Conservation (phyloP, 2,888 invertebrate genomes). For the Melanostoma scalare region DNA sequence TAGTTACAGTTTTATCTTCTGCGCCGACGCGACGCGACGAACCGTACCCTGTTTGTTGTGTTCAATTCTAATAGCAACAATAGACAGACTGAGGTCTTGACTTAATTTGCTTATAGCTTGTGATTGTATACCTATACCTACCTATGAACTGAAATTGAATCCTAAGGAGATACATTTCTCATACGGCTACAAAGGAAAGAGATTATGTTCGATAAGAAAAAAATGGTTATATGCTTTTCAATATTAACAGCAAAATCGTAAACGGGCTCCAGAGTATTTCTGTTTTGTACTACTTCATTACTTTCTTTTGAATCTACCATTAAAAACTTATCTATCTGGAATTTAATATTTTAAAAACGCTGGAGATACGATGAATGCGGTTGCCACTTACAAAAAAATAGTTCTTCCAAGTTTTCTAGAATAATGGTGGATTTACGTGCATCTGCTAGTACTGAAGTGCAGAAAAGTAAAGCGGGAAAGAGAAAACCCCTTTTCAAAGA, state of each 20-base stretch:
- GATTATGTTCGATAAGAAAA: constrained; percentile 55
- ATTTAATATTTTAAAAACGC: too few relatives aligned
- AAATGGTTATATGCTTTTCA: constrained; percentile 51
- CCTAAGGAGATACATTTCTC: constrained; percentile 35
- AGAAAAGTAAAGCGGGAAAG: too few relatives aligned
- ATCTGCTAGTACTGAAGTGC: too few relatives aligned
- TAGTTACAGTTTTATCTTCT: constrained; percentile 36
- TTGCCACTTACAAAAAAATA: too few relatives aligned
- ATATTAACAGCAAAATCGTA: constrained; percentile 28
- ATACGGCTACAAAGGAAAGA: background rate
- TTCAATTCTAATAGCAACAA: constrained; percentile 61
- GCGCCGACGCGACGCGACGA: constrained; percentile 5
- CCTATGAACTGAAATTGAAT: constrained; percentile 58
- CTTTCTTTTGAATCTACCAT: constrained; percentile 29
- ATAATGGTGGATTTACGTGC: too few relatives aligned
- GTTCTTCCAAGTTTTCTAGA: too few relatives aligned
- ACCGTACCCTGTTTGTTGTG: constrained; percentile 1
- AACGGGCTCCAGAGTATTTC: background rate
- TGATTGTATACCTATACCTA: constrained; percentile 53
- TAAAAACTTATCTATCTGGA: too few relatives aligned
- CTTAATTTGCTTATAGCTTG: constrained; percentile 66
- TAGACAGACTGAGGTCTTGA: constrained; percentile 60
- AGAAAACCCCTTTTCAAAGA: too few relatives aligned
- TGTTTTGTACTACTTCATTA: constrained; percentile 5
- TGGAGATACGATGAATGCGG: too few relatives aligned